Percentiles rank a stretch among this genome's conserved stretches.
Conservation (phyloP, 2,113 vertebrate genomes). For the Trinectes maculatus region DNA sequence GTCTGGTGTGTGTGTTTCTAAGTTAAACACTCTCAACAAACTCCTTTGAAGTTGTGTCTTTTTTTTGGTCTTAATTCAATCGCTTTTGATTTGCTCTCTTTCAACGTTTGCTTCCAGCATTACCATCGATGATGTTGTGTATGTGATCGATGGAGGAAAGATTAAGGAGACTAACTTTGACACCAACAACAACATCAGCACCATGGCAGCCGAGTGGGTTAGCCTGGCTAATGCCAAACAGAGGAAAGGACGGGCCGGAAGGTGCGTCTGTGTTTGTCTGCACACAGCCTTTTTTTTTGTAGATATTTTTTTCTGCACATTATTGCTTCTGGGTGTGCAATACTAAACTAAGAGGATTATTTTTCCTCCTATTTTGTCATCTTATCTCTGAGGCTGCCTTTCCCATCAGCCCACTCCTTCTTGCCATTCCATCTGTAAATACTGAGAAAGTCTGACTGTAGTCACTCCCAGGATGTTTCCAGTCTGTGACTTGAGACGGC, state of each 20-base stretch:
- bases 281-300: not conserved
- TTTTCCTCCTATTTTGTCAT: conserved; percentile 20
- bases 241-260: conserved; percentile 95
- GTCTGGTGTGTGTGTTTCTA: conserved; percentile 6
- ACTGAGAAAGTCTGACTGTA: conserved; percentile 27
- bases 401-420: not conserved
- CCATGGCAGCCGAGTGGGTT: conserved; percentile 97
- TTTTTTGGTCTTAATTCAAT: conserved; percentile 6
- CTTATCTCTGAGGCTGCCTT: conserved; percentile 26
- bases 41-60: conserved; percentile 50
- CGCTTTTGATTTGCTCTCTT: not conserved
- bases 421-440: conserved; percentile 29
- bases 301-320: not conserved
- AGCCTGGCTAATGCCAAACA: conserved; percentile 97
- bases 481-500: conserved; percentile 32
- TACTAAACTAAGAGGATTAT: conserved; percentile 24
- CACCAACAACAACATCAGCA: conserved; percentile 98
- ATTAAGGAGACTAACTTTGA: conserved; percentile 98
- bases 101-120: conserved; percentile 82
- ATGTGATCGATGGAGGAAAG: conserved; percentile 96
- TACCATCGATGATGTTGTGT: conserved; percentile 97
- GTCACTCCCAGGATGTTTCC: conserved; percentile 44
- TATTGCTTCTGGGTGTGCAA: not conserved
- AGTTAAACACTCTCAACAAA: not conserved
- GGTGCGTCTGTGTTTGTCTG: conserved; percentile 58